A percentile compares a stretch with the other conserved stretches of the same genome.
These are phyloP conservation scores for Caenorhabditis sp. DNA, from an alignment of 2,888 invertebrate species.

Conservation along the genomic window DNA sequence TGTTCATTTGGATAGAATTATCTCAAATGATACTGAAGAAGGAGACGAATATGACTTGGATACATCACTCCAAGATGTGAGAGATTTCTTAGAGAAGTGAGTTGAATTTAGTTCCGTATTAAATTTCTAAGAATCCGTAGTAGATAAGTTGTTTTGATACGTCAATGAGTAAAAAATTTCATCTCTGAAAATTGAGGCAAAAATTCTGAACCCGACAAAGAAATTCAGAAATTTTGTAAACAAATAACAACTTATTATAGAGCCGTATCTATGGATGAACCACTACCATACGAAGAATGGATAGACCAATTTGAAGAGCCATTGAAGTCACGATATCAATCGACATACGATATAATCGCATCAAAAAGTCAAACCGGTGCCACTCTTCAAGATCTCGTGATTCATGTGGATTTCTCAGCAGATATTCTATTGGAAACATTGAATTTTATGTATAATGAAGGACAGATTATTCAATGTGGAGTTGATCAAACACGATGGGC, in stretches of 20 bases:
- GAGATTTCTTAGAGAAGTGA: conserved; percentile 6
- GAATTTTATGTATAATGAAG: not conserved
- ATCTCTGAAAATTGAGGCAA: no score
- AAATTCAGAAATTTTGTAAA: no score
- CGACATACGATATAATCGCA: not conserved
- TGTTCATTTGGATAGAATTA: not conserved
- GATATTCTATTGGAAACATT: not conserved
- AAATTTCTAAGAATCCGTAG: no score
- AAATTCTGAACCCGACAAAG: no score
- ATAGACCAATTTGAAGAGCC: not conserved
- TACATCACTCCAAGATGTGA: not conserved
- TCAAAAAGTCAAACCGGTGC: not conserved
- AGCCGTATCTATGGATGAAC: not conserved
- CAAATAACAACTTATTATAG: no score
- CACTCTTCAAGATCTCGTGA: not conserved
- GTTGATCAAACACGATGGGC: conserved; percentile 61
- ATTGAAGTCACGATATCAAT: not conserved
- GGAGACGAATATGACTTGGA: not conserved
- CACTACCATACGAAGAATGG: not conserved
- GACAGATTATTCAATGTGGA: conserved; percentile 34
- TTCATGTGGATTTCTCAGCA: not conserved
- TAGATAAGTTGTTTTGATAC: no score
- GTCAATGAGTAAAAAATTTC: no score
- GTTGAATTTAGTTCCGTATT: no score
- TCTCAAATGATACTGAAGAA: not conserved